A percentile compares a stretch with the other conserved stretches of the same genome.
These are phyloP conservation scores for Kradibia gibbosae DNA, from an alignment of 1,140 invertebrate genomes.

Conservation along the genomic window DNA sequence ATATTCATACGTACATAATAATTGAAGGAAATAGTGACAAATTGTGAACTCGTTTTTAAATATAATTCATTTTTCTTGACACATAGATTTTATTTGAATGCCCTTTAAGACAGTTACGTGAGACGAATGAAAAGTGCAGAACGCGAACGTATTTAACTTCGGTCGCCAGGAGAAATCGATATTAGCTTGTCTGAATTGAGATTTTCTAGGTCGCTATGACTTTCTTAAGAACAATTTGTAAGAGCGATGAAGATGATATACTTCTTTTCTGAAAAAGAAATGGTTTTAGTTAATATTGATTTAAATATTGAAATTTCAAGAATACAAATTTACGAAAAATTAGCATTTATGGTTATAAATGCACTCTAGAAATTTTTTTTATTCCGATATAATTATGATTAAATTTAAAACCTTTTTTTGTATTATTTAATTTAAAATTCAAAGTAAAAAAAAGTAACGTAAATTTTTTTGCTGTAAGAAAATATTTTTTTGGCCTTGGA, in stretches of 20 bases:
- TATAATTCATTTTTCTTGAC: constrained; percentile 15
- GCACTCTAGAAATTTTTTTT: too few species aligned
- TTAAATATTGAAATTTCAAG: neutral
- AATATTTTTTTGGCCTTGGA: too few species aligned
- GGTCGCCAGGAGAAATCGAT: constrained; percentile 39
- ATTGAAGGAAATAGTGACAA: neutral
- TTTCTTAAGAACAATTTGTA: constrained; percentile 2
- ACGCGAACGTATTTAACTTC: constrained; percentile 5
- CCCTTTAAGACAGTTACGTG: neutral
- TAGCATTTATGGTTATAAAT: too few species aligned
- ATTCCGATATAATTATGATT: too few species aligned
- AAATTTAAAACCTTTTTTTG: too few species aligned
- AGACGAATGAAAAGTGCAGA: neutral
- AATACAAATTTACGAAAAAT: too few species aligned
- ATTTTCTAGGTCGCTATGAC: constrained; percentile 34
- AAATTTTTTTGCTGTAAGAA: too few species aligned
- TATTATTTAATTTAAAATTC: too few species aligned
- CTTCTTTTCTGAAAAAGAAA: neutral
- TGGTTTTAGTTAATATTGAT: neutral
- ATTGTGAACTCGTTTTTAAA: neutral
- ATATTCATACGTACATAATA: neutral
- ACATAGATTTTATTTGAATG: neutral
- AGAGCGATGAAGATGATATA: neutral
- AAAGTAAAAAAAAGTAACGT: too few species aligned
- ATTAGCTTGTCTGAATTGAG: constrained; percentile 30